These are phyloP conservation scores for Anguilla marmorata DNA, from an alignment of 2,797 vertebrate species.

Conservation along the genomic window DNA sequence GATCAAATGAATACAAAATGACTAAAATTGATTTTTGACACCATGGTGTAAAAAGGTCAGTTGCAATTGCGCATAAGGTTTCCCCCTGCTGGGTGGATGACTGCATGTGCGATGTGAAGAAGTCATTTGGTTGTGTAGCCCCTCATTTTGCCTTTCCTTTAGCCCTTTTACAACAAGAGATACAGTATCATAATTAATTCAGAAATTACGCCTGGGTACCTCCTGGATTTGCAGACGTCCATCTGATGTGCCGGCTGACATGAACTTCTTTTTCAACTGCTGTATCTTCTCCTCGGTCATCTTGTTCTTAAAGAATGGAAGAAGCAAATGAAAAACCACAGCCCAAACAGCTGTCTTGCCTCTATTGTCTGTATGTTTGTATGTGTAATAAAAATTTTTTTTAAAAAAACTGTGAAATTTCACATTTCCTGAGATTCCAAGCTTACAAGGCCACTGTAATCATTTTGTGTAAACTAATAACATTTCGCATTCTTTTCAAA, in stretches of 20 bases:
- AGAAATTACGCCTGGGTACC: slow-evolving; percentile 60
- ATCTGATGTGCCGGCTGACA: slow-evolving; percentile 60
- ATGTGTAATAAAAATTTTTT: not conserved
- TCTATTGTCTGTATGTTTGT: not conserved
- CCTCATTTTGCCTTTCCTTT: not conserved
- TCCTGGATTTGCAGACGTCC: slow-evolving; percentile 78
- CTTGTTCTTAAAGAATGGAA: slow-evolving; percentile 56
- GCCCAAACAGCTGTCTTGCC: not conserved
- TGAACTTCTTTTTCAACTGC: slow-evolving; percentile 70
- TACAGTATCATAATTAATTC: not conserved
- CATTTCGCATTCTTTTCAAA: not conserved
- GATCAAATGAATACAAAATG: not conserved
- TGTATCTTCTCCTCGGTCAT: slow-evolving; percentile 67
- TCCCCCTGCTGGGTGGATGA: not conserved
- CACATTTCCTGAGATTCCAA: not conserved
- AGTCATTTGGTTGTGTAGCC: not conserved
- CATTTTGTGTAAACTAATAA: not conserved
- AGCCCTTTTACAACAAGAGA: not conserved
- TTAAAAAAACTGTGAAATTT: not conserved
- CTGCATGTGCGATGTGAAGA: not conserved
- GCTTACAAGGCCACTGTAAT: not conserved
- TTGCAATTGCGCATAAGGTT: not conserved
- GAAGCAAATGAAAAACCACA: not conserved
- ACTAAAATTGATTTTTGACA: not conserved
- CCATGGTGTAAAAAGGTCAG: not conserved